A percentile compares a stretch with the other conserved stretches of the same genome.
Conservation (phyloP, 2,113 vertebrate genomes). For the Rattus rattus region DNA sequence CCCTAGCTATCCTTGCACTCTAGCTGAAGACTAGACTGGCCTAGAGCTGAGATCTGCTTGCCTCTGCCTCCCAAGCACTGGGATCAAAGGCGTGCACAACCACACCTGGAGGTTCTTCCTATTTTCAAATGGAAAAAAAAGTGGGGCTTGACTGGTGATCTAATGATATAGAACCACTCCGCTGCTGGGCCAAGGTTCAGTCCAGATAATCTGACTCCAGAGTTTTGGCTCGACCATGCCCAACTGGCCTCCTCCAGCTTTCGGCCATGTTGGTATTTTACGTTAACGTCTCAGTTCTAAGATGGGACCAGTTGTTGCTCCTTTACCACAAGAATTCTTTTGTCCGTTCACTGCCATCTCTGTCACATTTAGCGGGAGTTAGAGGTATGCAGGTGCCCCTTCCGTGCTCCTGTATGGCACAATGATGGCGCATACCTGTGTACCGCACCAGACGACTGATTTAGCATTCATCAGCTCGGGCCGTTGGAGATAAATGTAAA, state of each 20-base stretch:
- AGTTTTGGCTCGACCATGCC: neutral
- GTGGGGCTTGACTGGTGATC: neutral
- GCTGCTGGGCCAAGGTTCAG: neutral
- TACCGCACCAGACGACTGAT: neutral
- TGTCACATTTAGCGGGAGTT: neutral
- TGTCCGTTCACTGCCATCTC: constrained; percentile 9
- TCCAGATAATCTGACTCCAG: neutral
- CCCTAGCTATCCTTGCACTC: neutral
- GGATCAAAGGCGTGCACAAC: neutral
- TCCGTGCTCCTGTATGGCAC: neutral
- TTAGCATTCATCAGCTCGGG: neutral
- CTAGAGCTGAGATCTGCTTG: neutral
- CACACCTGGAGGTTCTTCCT: neutral
- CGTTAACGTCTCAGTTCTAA: neutral
- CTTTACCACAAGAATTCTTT: neutral
- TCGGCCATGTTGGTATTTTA: neutral
- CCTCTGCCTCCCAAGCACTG: neutral
- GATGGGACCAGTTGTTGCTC: neutral
- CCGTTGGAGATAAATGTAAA: neutral
- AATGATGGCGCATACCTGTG: neutral
- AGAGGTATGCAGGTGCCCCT: neutral
- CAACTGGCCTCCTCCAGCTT: neutral
- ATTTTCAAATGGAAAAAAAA: neutral
- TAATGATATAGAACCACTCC: neutral
- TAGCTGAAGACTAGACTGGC: neutral